Conservation (phyloP, 2,113 vertebrate genomes). For the Ceyx cyanopectus region DNA sequence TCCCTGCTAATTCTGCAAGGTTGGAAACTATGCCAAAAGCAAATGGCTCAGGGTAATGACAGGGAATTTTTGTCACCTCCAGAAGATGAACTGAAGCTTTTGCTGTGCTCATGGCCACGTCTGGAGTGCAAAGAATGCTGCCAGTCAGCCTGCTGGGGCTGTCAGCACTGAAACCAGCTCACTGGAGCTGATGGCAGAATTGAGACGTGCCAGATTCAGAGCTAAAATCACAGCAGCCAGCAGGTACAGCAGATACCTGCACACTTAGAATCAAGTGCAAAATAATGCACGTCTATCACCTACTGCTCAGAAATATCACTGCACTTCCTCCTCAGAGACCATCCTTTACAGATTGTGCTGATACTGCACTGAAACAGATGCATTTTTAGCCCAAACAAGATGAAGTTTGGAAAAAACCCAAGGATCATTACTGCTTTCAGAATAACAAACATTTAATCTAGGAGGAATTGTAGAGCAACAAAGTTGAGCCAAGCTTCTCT, state of each 20-base stretch:
- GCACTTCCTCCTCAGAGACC: not conserved
- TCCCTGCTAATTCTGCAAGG: not conserved
- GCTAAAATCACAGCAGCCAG: constrained; percentile 36
- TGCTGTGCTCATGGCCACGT: not conserved
- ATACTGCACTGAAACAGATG: not conserved
- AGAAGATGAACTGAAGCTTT: not conserved
- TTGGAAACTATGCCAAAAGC: constrained; percentile 11
- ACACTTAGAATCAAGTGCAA: not conserved
- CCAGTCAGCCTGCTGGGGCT: not conserved
- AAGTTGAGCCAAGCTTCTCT: not conserved
- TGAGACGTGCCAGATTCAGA: not conserved
- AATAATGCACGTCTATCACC: constrained; percentile 12
- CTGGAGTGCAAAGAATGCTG: constrained; percentile 20
- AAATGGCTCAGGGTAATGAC: not conserved
- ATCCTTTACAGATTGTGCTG: not conserved
- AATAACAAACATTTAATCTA: not conserved
- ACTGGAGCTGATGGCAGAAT: not conserved
- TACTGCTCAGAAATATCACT: not conserved
- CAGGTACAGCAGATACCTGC: constrained; percentile 47
- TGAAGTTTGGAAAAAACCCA: not conserved
- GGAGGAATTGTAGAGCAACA: not conserved
- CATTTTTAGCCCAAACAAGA: not conserved
- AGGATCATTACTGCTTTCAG: not conserved
- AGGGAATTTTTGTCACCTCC: constrained; percentile 36
- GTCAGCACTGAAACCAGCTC: not conserved